These are phyloP conservation scores for Brenthis hecate DNA, from an alignment of 2,888 invertebrate species.

Conservation along the genomic window DNA sequence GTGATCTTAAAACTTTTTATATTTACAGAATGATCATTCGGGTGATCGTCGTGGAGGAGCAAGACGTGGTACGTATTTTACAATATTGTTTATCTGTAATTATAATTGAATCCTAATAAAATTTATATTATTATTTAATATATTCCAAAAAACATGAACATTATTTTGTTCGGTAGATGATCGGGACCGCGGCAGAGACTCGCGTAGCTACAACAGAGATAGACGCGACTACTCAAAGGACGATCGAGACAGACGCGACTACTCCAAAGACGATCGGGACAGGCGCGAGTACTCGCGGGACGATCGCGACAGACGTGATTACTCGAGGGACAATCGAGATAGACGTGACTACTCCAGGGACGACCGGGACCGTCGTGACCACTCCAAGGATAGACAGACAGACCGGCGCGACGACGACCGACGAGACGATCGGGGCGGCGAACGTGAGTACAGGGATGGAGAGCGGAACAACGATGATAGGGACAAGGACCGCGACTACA, in stretches of 20 bases:
- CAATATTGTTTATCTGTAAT: neutral
- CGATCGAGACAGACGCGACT: constrained; percentile 47
- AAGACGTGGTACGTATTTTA: constrained; percentile 64
- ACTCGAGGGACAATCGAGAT: constrained; percentile 47
- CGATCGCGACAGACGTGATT: constrained; percentile 42
- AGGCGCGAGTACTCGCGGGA: constrained; percentile 46
- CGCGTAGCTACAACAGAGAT: constrained; percentile 68
- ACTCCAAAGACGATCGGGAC: constrained; percentile 46
- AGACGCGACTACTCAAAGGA: constrained; percentile 48
- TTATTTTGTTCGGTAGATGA: constrained; percentile 52
- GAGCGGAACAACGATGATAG: constrained; percentile 34
- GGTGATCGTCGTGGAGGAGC: constrained; percentile 68
- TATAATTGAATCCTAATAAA: neutral
- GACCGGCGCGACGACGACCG: constrained; percentile 39
- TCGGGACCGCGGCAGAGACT: constrained; percentile 61
- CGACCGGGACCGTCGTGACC: constrained; percentile 45
- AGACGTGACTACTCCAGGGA: constrained; percentile 50
- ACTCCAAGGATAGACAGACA: constrained; percentile 40
- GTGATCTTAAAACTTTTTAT: constrained; percentile 18
- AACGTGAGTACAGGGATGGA: constrained; percentile 1
- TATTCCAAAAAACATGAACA: neutral
- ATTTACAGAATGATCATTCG: constrained; percentile 70
- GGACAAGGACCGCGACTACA: constrained; percentile 32
- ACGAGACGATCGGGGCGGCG: constrained; percentile 31
- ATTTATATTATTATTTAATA: neutral